These are phyloP conservation scores for Nibea coibor DNA, from an alignment of 2,113 vertebrate species.

Conservation along the genomic window DNA sequence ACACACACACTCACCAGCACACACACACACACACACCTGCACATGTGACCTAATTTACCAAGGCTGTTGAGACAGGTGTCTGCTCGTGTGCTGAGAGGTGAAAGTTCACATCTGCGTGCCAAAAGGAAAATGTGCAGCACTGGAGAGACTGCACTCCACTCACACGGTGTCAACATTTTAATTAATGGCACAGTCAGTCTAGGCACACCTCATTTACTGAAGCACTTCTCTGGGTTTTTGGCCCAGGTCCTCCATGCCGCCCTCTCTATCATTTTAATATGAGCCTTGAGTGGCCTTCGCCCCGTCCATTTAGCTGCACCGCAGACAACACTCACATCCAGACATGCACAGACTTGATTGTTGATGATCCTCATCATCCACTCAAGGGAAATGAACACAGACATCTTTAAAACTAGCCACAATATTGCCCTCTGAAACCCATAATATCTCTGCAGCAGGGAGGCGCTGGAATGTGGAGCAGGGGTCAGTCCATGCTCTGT, in stretches of 20 bases:
- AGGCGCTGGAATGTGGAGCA: conserved; percentile 58
- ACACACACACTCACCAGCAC: not conserved
- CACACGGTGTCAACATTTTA: conserved; percentile 69
- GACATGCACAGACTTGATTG: conserved; percentile 43
- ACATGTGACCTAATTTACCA: conserved; percentile 59
- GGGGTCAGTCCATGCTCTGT: conserved; percentile 50
- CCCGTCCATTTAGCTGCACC: conserved; percentile 39
- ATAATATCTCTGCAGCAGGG: conserved; percentile 50
- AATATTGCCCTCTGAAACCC: conserved; percentile 52
- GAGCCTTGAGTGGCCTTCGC: conserved; percentile 45
- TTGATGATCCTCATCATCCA: conserved; percentile 59
- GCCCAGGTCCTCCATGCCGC: conserved; percentile 51
- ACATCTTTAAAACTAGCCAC: conserved; percentile 56
- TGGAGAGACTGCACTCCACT: conserved; percentile 45
- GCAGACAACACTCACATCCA: conserved; percentile 40
- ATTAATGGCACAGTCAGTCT: conserved; percentile 66
- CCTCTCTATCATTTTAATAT: conserved; percentile 52
- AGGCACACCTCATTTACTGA: conserved; percentile 72
- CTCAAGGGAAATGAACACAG: conserved; percentile 61
- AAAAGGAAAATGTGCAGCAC: conserved; percentile 62
- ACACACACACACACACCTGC: conserved; percentile 45
- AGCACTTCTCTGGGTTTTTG: conserved; percentile 67
- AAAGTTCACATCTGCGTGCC: conserved; percentile 77
- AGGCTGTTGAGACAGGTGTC: conserved; percentile 76
- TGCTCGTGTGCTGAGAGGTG: conserved; percentile 58